Conservation (phyloP, 2,888 invertebrate species). For the Poecilus cupreus region DNA sequence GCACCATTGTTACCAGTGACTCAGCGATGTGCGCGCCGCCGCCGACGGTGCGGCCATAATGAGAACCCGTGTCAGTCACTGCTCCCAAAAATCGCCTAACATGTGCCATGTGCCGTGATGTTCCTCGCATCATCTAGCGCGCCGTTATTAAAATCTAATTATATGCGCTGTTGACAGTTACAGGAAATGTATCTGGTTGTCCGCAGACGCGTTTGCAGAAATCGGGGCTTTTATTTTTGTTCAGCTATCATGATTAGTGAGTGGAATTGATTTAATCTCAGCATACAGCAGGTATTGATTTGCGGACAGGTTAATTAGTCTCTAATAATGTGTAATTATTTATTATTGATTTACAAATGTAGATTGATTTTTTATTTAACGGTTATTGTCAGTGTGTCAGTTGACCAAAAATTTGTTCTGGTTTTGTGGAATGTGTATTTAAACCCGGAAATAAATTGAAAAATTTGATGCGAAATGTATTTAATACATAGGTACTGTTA, state of each 20-base stretch:
- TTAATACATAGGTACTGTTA: no score
- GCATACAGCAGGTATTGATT: not conserved
- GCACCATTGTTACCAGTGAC: conserved; percentile 35
- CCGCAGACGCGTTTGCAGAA: not conserved
- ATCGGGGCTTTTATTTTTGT: not conserved
- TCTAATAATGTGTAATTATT: not conserved
- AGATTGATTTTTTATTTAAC: not conserved
- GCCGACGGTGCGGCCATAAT: conserved; percentile 50
- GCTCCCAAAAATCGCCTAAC: conserved; percentile 44
- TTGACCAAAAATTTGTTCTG: no score
- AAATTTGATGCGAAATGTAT: no score
- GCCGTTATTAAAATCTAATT: not conserved
- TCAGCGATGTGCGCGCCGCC: conserved; percentile 36
- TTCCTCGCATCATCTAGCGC: not conserved
- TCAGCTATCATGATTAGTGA: not conserved
- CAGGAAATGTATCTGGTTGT: not conserved
- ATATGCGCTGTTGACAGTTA: not conserved
- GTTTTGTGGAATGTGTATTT: no score
- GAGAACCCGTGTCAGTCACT: conserved; percentile 57
- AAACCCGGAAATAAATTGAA: no score
- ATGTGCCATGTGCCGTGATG: conserved; percentile 25
- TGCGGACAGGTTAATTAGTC: not conserved
- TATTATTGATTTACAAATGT: not conserved
- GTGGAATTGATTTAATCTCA: not conserved
- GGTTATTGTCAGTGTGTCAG: not conserved